Base-by-base conservation (phyloP, 2,888 invertebrate species). In the Torymus tubicola region DNA sequence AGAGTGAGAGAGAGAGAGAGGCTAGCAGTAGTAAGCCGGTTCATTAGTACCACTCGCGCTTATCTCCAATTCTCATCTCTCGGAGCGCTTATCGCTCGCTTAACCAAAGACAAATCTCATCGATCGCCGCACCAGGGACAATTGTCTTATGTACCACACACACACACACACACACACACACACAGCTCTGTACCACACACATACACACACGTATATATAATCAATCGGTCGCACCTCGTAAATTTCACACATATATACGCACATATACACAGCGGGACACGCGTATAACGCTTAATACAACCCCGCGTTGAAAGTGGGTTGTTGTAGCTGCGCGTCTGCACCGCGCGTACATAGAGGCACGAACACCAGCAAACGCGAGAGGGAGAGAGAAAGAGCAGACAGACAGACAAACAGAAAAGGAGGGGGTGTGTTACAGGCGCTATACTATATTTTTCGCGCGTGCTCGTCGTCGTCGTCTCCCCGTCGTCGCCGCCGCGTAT, bases 161-260 rank as follows among this genome's bases (percentile, higher is more conserved):
- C 2, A n/a, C 42, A 0, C 16, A 53, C 24, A 11, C 18, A 57
- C 50, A 87, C 88, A 89, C 88, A 87, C 85, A 82, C 85, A 86
- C n/a, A n/a, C n/a, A n/a, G n/a, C n/a, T 86, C 86, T 85, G 84
- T 84, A 77, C 83, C 81, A 84, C 83, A 14, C 16, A 21, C 55
- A 14, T 31, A 21, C 10, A 12, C 82, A 85, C 8, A n/a, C n/a
- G n/a, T n/a, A n/a, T n/a, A n/a, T n/a, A n/a, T n/a, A n/a, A 42
- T 42, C 42, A 42, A 42, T 42, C 42, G 42, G 42, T 42, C 86
- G 83, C 85, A 82, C 84, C 87, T 89, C 90, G 87, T 89, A 90
- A 90, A 89, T 90, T 89, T 88, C 75, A 87, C 88, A 87, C 89
- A 89, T 89, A 89, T 73, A 89, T 89, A 89, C 73, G 8, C 71